Percentiles rank a stretch among this genome's conserved stretches.
Conservation (phyloP, 2,113 vertebrate genomes). For the Scolopax mira region DNA sequence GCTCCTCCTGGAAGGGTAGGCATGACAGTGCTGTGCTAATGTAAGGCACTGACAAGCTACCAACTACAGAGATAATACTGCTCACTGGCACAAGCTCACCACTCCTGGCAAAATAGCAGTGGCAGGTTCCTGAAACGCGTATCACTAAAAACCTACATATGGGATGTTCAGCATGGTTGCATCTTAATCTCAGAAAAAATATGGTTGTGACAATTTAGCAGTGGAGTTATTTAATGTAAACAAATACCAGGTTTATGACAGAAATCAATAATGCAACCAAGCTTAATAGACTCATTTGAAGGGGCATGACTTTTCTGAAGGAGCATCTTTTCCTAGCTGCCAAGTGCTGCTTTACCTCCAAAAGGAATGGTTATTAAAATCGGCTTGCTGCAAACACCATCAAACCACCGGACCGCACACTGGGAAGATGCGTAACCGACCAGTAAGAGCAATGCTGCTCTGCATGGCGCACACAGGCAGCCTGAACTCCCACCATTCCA, state of each 20-base stretch:
- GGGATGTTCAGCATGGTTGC: not conserved
- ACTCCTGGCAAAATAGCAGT: not conserved
- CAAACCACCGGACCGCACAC: not conserved
- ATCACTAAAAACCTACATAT: not conserved
- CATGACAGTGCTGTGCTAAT: not conserved
- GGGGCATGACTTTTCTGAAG: not conserved
- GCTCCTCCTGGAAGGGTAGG: not conserved
- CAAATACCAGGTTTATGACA: not conserved
- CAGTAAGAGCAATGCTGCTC: not conserved
- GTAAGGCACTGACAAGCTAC: not conserved
- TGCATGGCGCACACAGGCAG: not conserved
- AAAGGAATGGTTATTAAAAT: not conserved
- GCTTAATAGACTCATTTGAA: not conserved
- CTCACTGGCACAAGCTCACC: not conserved
- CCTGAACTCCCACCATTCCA: not conserved
- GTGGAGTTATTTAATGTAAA: not conserved
- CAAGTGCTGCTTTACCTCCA: not conserved
- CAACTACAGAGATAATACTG: not conserved
- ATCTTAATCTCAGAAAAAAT: not conserved
- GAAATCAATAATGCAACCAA: slow-evolving; percentile 7
- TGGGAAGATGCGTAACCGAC: not conserved
- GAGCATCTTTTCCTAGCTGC: not conserved
- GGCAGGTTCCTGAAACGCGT: not conserved
- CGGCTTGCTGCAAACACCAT: not conserved
- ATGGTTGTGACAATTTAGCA: not conserved